Evolutionary conservation across 1,140 invertebrate species (phyloP).

Genomic region (Bilobella aurantiaca): DNA sequence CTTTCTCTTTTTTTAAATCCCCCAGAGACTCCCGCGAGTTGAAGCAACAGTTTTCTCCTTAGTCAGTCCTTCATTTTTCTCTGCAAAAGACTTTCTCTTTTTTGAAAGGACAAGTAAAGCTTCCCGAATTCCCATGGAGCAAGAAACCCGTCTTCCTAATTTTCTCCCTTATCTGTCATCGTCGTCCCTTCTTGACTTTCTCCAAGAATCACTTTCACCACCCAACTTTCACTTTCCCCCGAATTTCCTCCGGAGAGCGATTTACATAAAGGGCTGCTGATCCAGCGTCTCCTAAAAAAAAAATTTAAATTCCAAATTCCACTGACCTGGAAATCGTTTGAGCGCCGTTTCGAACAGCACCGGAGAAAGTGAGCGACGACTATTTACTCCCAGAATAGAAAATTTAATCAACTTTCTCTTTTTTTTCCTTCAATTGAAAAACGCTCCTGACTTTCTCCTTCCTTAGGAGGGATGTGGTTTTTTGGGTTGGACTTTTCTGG

Average conservation of each 20-base stretch:
- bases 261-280: neutral
- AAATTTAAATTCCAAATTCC: neutral
- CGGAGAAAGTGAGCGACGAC: neutral
- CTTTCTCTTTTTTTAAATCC: neutral
- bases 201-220: neutral
- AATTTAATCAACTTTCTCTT: slow-evolving; percentile 5
- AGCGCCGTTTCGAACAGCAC: neutral
- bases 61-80: neutral
- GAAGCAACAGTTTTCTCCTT: slow-evolving; percentile 6
- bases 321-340: too few species aligned
- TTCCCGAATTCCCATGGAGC: neutral
- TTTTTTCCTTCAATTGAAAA: neutral
- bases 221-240: neutral
- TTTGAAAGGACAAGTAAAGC: too few species aligned
- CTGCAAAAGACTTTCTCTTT: neutral
- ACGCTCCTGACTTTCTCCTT: neutral
- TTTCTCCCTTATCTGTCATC: slow-evolving; percentile 5
- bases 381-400: neutral
- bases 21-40: neutral
- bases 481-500: neutral
- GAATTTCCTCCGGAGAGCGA: neutral
- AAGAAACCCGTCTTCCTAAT: neutral
- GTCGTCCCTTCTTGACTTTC: neutral
- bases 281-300: too few species aligned
- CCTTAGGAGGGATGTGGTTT: neutral